Percentiles rank a stretch among this genome's conserved stretches.
phyloP scores from a whole-genome alignment of 1,140 invertebrate genomes.

The Copidosoma floridanum region DNA sequence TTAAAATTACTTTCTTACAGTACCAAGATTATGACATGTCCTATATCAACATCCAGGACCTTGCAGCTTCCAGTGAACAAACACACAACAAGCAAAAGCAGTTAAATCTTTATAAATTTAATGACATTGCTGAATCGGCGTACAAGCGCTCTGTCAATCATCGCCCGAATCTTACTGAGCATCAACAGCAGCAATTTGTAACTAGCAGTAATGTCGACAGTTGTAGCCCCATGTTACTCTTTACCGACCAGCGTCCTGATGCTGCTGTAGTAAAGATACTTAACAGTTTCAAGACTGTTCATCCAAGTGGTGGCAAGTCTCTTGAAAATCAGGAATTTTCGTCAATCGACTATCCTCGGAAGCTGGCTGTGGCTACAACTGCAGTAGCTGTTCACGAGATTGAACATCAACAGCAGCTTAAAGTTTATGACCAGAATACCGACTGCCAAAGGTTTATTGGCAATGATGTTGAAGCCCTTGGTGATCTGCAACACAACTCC shows the following conservation, averaged over 20 bases:
- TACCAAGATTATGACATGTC: conserved; percentile 40
- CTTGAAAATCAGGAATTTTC: conserved; percentile 41
- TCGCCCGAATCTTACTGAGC: conserved; percentile 40
- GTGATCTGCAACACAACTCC: conserved; percentile 34
- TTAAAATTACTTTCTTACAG: conserved; percentile 1
- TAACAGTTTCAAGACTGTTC: conserved; percentile 42
- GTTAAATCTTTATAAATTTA: conserved; percentile 29
- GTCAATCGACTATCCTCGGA: conserved; percentile 47
- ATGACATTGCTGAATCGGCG: conserved; percentile 38
- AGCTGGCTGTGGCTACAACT: conserved; percentile 26
- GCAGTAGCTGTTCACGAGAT: conserved; percentile 24
- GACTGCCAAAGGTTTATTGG: conserved; percentile 46
- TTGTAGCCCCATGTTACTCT: not conserved
- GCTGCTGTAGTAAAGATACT: conserved; percentile 43
- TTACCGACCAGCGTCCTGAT: conserved; percentile 42
- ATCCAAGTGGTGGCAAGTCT: conserved; percentile 14
- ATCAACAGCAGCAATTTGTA: not conserved
- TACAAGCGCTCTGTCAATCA: conserved; percentile 43
- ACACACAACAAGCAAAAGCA: conserved; percentile 36
- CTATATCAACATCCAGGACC: conserved; percentile 35
- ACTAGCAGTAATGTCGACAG: not conserved
- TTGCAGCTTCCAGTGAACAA: conserved; percentile 39
- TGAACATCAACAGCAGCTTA: conserved; percentile 37
- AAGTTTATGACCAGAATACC: conserved; percentile 46
- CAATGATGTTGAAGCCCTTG: conserved; percentile 40